Evolutionary conservation across 2,113 vertebrate species (phyloP), one percentile per base, ranked within the genome.

Genomic region (Petromus typicus): DNA sequence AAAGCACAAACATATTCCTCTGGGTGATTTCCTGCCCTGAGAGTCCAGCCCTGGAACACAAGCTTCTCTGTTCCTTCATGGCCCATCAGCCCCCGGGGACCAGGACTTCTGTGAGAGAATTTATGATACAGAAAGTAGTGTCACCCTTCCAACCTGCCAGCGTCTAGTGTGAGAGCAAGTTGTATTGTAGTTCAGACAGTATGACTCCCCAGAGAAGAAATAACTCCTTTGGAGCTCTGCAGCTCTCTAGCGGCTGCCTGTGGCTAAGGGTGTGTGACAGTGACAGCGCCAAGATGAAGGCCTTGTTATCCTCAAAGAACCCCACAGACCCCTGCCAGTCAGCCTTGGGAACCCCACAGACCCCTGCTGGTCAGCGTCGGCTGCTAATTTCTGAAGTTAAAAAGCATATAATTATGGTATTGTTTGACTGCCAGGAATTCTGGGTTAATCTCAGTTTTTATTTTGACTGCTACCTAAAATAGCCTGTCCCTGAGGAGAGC

Each of bases 381-480:
- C 85, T 89, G 75, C 93, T 48, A 86, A 94, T 95, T 96, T 95
- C 94, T 97, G 90, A 96, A 94, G 89, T 96, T 94, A 95, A 96
- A 95, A 97, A 86, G 93, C 96, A 95, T 93, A 97, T 97, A 98
- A 98, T 98, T 98, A 97, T 96, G 86, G 97, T 96, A 97, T 97
- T 98, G 96, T 98, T 89, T 75, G 69, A 37, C 96, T 96, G 97
- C 97, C 97, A 98, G 97, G 96, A 97, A 97, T 97, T 91, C 96
- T 96, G 96, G 96, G 94, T 97, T 98, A 97, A 97, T 97, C 96
- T 97, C 83, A 91, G 96, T 97, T 97, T 78, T 98, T 97, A 97
- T 98, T 98, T 98, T 98, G 97, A 97, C 95, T 94, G 97, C 95
- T 96, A 96, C 97, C 93, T 96, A 98, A 97, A 98, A 98, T 98